Percentiles rank a stretch among this genome's conserved stretches.
phyloP scores from a whole-genome alignment of 2,888 invertebrate species.

The Mechanitis messenoides region DNA sequence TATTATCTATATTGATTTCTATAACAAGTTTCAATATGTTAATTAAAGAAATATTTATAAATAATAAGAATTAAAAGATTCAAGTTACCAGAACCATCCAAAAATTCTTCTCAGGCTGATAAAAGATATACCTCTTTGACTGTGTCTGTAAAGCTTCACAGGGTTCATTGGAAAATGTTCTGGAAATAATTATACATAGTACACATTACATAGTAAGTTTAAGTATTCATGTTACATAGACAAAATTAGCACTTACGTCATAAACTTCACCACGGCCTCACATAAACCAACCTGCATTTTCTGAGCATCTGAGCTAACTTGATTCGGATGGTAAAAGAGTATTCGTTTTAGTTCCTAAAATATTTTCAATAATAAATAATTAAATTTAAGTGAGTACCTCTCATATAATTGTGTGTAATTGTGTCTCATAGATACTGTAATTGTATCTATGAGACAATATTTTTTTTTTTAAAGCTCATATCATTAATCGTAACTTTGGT shows the following conservation, averaged over 20 bases:
- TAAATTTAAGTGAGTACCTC: too few relatives aligned
- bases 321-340: constrained; percentile 89
- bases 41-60: constrained; percentile 5
- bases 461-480: too few relatives aligned
- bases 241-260: constrained; percentile 80
- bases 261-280: constrained; percentile 96
- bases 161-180: constrained; percentile 87
- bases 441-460: too few relatives aligned
- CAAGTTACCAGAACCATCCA: constrained; percentile 93
- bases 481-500: too few relatives aligned
- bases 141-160: constrained; percentile 93
- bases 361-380: background rate
- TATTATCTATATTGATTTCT: too few relatives aligned
- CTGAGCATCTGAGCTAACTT: constrained; percentile 86
- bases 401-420: too few relatives aligned
- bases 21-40: too few relatives aligned
- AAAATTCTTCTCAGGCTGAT: constrained; percentile 89
- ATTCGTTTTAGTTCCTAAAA: constrained; percentile 92
- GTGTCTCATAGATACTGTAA: too few relatives aligned
- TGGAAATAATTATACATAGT: constrained; percentile 50
- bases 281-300: constrained; percentile 95
- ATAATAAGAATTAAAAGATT: constrained; percentile 13
- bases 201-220: background rate
- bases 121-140: constrained; percentile 91
- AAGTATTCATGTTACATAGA: background rate